Percentiles rank a stretch among this genome's conserved stretches.
Evolutionary conservation across 2,113 vertebrate species (phyloP).

Genomic region (Sisor rabdophorus): DNA sequence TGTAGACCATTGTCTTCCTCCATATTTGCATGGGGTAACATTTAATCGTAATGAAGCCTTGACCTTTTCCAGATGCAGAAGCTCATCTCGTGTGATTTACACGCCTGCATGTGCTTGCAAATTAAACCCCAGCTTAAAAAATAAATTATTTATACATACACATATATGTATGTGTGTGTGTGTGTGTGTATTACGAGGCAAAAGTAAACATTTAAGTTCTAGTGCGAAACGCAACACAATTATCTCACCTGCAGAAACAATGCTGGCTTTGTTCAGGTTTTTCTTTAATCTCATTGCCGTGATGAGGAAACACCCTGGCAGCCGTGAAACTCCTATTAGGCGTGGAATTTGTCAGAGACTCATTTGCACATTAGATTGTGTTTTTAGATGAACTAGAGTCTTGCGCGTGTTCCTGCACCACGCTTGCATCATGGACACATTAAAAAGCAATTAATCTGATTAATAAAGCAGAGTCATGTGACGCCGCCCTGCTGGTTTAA

Average conservation of each 20-base stretch:
- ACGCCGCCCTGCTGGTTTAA: conserved; percentile 7
- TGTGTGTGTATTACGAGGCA: too few relatives aligned
- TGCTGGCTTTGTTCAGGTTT: background rate
- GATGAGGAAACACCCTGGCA: conserved; percentile 18
- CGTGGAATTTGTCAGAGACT: conserved; percentile 18
- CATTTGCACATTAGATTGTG: conserved; percentile 35
- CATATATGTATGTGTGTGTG: too few relatives aligned
- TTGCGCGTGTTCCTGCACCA: conserved; percentile 7
- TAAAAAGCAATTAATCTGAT: conserved; percentile 40
- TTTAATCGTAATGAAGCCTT: conserved; percentile 16
- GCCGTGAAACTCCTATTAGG: conserved; percentile 15
- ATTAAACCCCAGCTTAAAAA: background rate
- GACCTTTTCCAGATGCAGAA: conserved; percentile 6
- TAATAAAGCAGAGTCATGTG: conserved; percentile 26
- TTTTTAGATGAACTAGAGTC: conserved; percentile 15
- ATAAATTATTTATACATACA: too few relatives aligned
- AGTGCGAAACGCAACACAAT: background rate
- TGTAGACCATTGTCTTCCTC: background rate
- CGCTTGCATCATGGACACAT: conserved; percentile 14
- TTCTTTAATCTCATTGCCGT: conserved; percentile 4
- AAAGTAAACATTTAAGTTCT: conserved; percentile 2
- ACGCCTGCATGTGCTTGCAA: background rate
- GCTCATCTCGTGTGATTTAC: conserved; percentile 7
- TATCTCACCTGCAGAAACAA: background rate
- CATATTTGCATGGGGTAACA: conserved; percentile 6